Conservation (phyloP, 2,113 vertebrate genomes). For the Scomber japonicus region DNA sequence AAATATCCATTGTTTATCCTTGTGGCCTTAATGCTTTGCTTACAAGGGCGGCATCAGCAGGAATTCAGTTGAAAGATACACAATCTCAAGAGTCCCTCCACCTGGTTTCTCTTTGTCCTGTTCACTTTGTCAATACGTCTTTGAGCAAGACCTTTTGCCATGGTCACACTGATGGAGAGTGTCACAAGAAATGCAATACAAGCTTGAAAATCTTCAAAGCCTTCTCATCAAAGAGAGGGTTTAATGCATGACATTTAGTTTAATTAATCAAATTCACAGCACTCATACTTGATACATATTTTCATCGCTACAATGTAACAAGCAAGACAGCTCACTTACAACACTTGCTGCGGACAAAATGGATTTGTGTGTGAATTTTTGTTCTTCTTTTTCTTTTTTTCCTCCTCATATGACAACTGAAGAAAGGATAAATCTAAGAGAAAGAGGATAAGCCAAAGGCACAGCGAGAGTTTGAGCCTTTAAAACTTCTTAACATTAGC, state of each 20-base stretch:
- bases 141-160: not conserved
- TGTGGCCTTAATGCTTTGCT: not conserved
- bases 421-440: conserved; percentile 43
- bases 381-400: not conserved
- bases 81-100: not conserved
- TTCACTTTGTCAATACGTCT: conserved; percentile 23
- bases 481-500: conserved; percentile 53
- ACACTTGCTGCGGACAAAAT: conserved; percentile 21
- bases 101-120: conserved; percentile 9
- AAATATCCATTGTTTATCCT: conserved; percentile 26
- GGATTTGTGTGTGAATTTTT: conserved; percentile 22
- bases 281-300: not conserved
- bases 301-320: not conserved
- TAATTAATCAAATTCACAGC: conserved; percentile 17
- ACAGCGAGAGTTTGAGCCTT: conserved; percentile 49
- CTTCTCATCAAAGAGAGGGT: not conserved
- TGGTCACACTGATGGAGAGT: not conserved
- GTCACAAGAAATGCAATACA: not conserved
- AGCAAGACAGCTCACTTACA: conserved; percentile 13
- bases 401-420: conserved; percentile 36
- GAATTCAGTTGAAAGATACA: conserved; percentile 7
- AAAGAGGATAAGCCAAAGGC: conserved; percentile 56
- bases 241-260: not conserved
- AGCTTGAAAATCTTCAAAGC: not conserved
- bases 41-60: conserved; percentile 30